Evolutionary conservation across 53 echinoderm and acorn worm species (phyloP), one percentile per base, ranked within the genome.

Genomic region (Temnopleurus reevesii): DNA sequence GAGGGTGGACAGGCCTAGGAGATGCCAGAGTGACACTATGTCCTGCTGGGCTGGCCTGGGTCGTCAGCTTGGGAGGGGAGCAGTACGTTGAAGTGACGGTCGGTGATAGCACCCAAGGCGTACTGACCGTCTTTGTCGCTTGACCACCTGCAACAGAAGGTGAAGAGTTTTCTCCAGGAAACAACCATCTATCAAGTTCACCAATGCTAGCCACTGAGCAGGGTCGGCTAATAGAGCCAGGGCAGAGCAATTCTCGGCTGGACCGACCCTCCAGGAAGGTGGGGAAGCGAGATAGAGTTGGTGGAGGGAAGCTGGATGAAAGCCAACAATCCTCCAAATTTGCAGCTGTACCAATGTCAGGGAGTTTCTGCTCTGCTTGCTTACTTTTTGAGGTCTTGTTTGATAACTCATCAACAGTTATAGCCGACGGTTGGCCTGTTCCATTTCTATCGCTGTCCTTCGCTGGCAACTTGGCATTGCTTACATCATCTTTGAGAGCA

Each of bases 111-210:
- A 33, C 88, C 46, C 30, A 29, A 12, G 71, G 65, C 31, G 88
- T 66, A 46, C 65, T 46, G 27, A 87, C 51, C 12, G 29, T 87
- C 51, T 87, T 86, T 0, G 19, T 21, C 4, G 29, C 27, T 33
- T 87, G 88, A 9, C 53, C 71, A 9, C 26, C 12, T 2, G 71
- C 3, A n/a, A 87, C 21, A 4, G 66, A 2, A 0, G 88, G 71
- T 7, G 88, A 87, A 1, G 31, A 47, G 24, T 41, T 59, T 8
- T 87, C 88, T 6, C 21, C 51, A 7, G 46, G 88, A 34, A 87
- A 87, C 51, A 87, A 24, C 88, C 88, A 87, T 65, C 54, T 81
- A 24, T 90, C 90, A 46, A 90, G 81, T 49, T 90, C 90, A 44
- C 76, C 90, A 29, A 90, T 90, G 49, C 90, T 90, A 5, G 27